These are phyloP conservation scores for Zygogramma bicolorata DNA, from an alignment of 2,888 invertebrate genomes.

Conservation along the genomic window DNA sequence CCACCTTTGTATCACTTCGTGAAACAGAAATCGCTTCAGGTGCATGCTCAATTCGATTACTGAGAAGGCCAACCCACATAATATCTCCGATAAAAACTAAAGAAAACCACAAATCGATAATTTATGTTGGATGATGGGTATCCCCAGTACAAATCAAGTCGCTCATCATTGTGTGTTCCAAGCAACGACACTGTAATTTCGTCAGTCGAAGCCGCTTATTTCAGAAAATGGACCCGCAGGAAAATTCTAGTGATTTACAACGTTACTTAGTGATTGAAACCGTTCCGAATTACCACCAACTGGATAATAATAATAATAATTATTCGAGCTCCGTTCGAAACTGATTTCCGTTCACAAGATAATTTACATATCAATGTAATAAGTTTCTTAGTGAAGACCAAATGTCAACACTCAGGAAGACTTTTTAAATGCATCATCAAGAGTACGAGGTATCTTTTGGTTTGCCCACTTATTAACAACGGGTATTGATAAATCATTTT, in stretches of 20 bases:
- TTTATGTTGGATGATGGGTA: conserved; percentile 32
- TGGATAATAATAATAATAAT: conserved; percentile 58
- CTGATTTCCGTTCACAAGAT: too few species aligned
- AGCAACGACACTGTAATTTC: conserved; percentile 65
- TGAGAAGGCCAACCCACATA: not conserved
- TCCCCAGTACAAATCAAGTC: conserved; percentile 28
- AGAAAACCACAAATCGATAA: conserved; percentile 34
- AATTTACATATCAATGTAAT: too few species aligned
- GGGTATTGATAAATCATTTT: too few species aligned
- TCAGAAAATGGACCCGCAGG: conserved; percentile 65
- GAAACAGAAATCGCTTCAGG: too few species aligned
- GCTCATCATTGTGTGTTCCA: conserved; percentile 25
- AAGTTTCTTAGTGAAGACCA: too few species aligned
- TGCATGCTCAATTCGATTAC: too few species aligned
- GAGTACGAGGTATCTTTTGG: too few species aligned
- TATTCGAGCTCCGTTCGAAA: conserved; percentile 47
- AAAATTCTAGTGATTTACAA: conserved; percentile 64
- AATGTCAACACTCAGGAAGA: too few species aligned
- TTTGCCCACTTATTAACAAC: too few species aligned
- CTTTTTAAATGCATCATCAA: too few species aligned
- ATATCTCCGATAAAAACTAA: conserved; percentile 1
- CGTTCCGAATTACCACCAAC: conserved; percentile 68
- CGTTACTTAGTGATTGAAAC: conserved; percentile 67
- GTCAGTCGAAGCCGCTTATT: conserved; percentile 66
- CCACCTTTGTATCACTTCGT: too few species aligned